phyloP scores from a whole-genome alignment of 1,140 invertebrate species.

The Chymomyza costata region DNA sequence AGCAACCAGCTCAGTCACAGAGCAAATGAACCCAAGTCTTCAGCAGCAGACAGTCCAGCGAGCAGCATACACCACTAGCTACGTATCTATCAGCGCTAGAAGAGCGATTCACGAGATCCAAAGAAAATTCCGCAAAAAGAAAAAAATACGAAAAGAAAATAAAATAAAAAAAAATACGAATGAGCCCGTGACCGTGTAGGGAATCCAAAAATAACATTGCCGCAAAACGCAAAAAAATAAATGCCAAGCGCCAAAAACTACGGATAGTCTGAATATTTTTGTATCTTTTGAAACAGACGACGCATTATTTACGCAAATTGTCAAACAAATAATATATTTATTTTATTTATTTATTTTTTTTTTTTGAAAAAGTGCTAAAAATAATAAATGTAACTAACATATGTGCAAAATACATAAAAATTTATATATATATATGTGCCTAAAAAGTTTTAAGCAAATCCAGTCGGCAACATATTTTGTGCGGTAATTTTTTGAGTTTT shows the following conservation, averaged over 20 bases:
- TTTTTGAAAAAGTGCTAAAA: slow-evolving; percentile 55
- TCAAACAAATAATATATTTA: slow-evolving; percentile 33
- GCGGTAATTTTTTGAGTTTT: slow-evolving; percentile 24
- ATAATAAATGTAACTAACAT: slow-evolving; percentile 14
- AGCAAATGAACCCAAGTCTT: too few relatives aligned
- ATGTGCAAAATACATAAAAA: slow-evolving; percentile 6
- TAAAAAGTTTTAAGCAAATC: slow-evolving; percentile 10
- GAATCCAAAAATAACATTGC: not conserved
- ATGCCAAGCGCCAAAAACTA: not conserved
- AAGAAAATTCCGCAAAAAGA: slow-evolving; percentile 3
- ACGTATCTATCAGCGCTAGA: slow-evolving; percentile 26
- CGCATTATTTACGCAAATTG: slow-evolving; percentile 33
- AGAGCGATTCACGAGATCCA: slow-evolving; percentile 28
- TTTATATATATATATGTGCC: slow-evolving; percentile 2
- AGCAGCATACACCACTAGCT: slow-evolving; percentile 23
- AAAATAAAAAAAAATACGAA: slow-evolving; percentile 37
- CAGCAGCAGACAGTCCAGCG: slow-evolving; percentile 30
- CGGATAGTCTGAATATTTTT: slow-evolving; percentile 11
- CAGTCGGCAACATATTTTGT: slow-evolving; percentile 1
- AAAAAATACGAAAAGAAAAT: slow-evolving; percentile 17
- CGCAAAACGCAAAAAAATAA: too few relatives aligned
- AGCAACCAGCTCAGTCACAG: slow-evolving; percentile 41
- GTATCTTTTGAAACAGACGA: slow-evolving; percentile 2
- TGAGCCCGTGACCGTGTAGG: slow-evolving; percentile 2
- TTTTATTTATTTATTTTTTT: slow-evolving; percentile 50